Percentiles rank a stretch among this genome's conserved stretches.
phyloP scores from a whole-genome alignment of 1,140 invertebrate genomes.

The Helicoverpa zea region DNA sequence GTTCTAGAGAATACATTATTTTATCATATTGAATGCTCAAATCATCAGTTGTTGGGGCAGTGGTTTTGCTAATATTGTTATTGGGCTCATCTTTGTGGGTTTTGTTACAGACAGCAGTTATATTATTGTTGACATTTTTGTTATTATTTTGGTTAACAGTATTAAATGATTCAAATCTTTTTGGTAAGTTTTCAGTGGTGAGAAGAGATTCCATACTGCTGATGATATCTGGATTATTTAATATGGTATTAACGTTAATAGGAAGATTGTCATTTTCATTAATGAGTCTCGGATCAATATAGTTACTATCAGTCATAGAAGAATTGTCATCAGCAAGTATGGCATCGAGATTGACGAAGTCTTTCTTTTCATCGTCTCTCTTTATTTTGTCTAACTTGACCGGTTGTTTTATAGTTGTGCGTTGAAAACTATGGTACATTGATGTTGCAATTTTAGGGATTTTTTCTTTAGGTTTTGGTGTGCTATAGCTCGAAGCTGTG shows the following conservation, averaged over 20 bases:
- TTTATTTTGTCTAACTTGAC: slow-evolving; percentile 83
- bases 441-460: slow-evolving; percentile 82
- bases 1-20: slow-evolving; percentile 85
- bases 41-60: slow-evolving; percentile 75
- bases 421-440: slow-evolving; percentile 83
- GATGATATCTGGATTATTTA: slow-evolving; percentile 84
- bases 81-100: slow-evolving; percentile 70
- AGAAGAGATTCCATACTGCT: slow-evolving; percentile 84
- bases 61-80: slow-evolving; percentile 68
- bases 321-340: slow-evolving; percentile 78
- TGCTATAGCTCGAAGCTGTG: slow-evolving; percentile 77
- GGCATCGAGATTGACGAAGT: slow-evolving; percentile 79
- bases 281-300: slow-evolving; percentile 82
- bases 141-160: slow-evolving; percentile 59
- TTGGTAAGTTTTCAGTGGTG: slow-evolving; percentile 81
- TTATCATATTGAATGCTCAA: slow-evolving; percentile 84
- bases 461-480: slow-evolving; percentile 83
- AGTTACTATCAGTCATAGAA: slow-evolving; percentile 83
- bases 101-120: slow-evolving; percentile 50
- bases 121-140: slow-evolving; percentile 60
- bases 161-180: slow-evolving; percentile 82
- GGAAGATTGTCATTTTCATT: slow-evolving; percentile 85
- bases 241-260: slow-evolving; percentile 82
- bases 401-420: slow-evolving; percentile 77
- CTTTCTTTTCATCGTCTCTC: slow-evolving; percentile 75